phyloP scores from a whole-genome alignment of 2,888 invertebrate species.

The Eristalis arbustorum region DNA sequence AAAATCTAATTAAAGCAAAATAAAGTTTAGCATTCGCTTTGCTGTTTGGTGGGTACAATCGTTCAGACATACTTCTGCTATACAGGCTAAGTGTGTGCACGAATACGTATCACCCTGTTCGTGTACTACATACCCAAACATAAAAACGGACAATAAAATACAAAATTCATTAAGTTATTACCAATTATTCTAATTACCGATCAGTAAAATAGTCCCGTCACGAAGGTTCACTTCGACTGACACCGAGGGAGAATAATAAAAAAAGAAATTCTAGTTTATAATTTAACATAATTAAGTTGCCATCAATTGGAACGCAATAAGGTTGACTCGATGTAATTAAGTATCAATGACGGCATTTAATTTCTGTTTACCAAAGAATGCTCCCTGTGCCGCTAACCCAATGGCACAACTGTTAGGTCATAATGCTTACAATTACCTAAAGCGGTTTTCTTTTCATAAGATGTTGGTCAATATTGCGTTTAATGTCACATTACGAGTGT shows the following conservation, averaged over 20 bases:
- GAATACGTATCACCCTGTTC: neutral
- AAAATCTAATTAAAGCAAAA: too few species aligned
- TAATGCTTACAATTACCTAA: constrained; percentile 44
- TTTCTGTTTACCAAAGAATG: constrained; percentile 46
- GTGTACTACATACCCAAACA: constrained; percentile 21
- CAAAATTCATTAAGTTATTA: constrained; percentile 66
- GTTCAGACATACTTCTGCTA: neutral
- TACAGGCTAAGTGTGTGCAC: neutral
- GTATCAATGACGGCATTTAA: constrained; percentile 55
- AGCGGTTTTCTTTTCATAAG: constrained; percentile 7
- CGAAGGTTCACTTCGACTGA: constrained; percentile 24
- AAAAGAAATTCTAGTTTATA: constrained; percentile 47
- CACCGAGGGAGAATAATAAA: neutral
- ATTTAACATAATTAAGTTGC: constrained; percentile 60
- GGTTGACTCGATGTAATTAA: constrained; percentile 33
- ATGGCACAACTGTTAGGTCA: constrained; percentile 16
- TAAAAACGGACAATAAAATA: constrained; percentile 57
- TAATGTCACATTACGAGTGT: constrained; percentile 14
- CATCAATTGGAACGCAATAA: constrained; percentile 52
- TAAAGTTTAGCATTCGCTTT: too few species aligned
- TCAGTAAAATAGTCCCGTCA: constrained; percentile 61
- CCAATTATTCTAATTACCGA: constrained; percentile 69
- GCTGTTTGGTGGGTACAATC: too few species aligned
- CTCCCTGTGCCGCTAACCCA: neutral
- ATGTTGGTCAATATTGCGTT: constrained; percentile 18